Percentiles rank a stretch among this genome's conserved stretches.
These are phyloP conservation scores for Acomys russatus DNA, from an alignment of 2,797 vertebrate species.

Conservation along the genomic window DNA sequence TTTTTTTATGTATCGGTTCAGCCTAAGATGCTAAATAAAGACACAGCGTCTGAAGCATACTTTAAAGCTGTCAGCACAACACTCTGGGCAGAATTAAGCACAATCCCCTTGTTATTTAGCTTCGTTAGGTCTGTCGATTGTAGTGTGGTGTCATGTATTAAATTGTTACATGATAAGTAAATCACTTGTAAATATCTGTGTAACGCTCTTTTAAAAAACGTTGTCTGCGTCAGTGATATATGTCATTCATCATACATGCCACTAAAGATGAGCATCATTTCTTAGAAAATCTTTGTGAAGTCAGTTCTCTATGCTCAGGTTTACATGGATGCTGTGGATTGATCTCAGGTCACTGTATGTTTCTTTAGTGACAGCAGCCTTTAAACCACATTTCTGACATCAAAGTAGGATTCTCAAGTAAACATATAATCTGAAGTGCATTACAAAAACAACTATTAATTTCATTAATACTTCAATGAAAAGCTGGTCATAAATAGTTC, in stretches of 20 bases:
- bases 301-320: neutral
- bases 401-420: neutral
- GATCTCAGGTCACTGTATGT: neutral
- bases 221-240: neutral
- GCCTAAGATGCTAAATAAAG: too few species aligned
- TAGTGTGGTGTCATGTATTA: too few species aligned
- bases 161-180: neutral
- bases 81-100: too few species aligned
- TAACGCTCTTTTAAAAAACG: neutral
- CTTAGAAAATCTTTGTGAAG: neutral
- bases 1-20: too few species aligned
- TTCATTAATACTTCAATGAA: conserved; percentile 5
- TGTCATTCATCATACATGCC: neutral
- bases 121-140: too few species aligned
- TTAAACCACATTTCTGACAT: neutral
- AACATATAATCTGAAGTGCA: neutral
- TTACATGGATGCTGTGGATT: neutral
- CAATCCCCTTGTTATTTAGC: too few species aligned
- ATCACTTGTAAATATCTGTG: neutral
- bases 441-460: conserved; percentile 29
- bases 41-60: too few species aligned
- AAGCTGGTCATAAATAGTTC: neutral
- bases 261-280: neutral
- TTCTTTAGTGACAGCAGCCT: too few species aligned
- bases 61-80: too few species aligned